Conservation (phyloP, 23 tunicate species). For the Ascidia mentula region DNA sequence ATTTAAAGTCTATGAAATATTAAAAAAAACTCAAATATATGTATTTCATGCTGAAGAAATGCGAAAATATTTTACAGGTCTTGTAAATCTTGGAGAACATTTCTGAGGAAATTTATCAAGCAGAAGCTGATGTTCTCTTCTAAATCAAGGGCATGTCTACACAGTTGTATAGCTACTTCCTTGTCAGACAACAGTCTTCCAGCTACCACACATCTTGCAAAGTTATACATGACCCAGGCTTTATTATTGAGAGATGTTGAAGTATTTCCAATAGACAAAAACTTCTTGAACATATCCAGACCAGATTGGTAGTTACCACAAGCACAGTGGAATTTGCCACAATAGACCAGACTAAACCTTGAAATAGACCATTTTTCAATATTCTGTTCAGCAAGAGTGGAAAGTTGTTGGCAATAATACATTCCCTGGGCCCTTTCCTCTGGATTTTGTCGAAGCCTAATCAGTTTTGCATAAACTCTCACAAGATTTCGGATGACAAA, state of each 20-base stretch:
- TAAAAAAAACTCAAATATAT: too few species aligned
- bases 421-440: background rate
- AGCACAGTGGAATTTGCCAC: slow-evolving; percentile 44
- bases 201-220: slow-evolving; percentile 7
- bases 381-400: background rate
- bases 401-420: background rate
- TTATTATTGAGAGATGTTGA: background rate
- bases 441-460: background rate
- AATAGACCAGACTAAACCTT: slow-evolving; percentile 12
- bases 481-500: slow-evolving; percentile 19
- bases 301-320: slow-evolving; percentile 3
- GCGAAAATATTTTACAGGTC: background rate
- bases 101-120: background rate
- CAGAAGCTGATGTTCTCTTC: background rate
- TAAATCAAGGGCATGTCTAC: background rate
- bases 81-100: background rate
- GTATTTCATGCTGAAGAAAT: too few species aligned
- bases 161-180: background rate
- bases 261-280: background rate
- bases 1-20: too few species aligned
- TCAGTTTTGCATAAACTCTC: slow-evolving; percentile 15
- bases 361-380: slow-evolving; percentile 8
- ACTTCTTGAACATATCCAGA: slow-evolving; percentile 7
- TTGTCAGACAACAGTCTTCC: background rate
- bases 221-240: slow-evolving; percentile 33